Conservation (phyloP, 37 sponge, comb jelly and placozoan genomes). For the Halichondria panicea region DNA sequence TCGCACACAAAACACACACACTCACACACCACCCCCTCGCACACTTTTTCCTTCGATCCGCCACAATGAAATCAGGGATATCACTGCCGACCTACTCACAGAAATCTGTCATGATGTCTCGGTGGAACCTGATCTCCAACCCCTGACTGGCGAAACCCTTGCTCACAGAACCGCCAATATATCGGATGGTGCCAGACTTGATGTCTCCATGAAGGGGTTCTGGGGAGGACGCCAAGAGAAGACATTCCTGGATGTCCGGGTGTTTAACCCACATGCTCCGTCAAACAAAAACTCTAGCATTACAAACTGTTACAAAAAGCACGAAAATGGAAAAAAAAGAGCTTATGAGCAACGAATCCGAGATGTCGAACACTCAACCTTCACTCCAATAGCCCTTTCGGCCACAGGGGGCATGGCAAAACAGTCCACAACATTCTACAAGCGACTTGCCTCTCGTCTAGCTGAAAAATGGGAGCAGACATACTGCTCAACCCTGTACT, state of each 20-base stretch:
- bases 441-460: constrained; percentile 14
- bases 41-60: constrained; percentile 26
- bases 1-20: too few species aligned
- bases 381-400: constrained; percentile 35
- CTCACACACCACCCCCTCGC: too few species aligned
- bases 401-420: constrained; percentile 54
- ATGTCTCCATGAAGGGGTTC: constrained; percentile 24
- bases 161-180: constrained; percentile 14
- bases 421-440: constrained; percentile 32
- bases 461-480: constrained; percentile 5
- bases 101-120: constrained; percentile 36
- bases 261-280: not conserved
- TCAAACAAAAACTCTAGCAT: constrained; percentile 8
- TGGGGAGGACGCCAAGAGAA: constrained; percentile 21
- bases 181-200: constrained; percentile 20
- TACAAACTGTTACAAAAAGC: constrained; percentile 1
- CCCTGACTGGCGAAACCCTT: constrained; percentile 30
- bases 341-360: constrained; percentile 38
- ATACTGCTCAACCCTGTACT: constrained; percentile 14
- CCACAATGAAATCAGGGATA: constrained; percentile 40
- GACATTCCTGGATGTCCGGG: not conserved
- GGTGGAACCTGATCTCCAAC: constrained; percentile 40
- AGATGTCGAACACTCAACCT: constrained; percentile 37
- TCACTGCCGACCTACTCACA: constrained; percentile 44
- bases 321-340: constrained; percentile 26